Conservation (phyloP, 2,113 vertebrate genomes). For the Corynorhinus townsendii region DNA sequence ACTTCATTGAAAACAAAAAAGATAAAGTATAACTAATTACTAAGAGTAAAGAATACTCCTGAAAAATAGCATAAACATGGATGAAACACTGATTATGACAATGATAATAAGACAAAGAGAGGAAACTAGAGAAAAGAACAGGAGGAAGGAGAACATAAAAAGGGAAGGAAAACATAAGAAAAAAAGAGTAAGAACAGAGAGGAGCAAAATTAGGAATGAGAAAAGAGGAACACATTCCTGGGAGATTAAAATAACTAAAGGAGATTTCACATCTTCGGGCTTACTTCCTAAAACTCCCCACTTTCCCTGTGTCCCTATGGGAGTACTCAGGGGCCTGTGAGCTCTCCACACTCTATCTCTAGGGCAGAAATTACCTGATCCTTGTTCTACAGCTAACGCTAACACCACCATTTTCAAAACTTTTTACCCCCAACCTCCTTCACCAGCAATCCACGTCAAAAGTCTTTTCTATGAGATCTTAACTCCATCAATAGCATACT, state of each 20-base stretch:
- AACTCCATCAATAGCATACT: background rate
- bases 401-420: background rate
- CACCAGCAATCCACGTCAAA: background rate
- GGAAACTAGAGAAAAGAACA: background rate
- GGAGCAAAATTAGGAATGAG: background rate
- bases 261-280: background rate
- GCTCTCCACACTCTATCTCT: background rate
- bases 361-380: background rate
- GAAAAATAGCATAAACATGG: background rate
- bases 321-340: background rate
- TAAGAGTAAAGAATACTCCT: background rate
- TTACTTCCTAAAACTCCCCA: background rate
- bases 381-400: background rate
- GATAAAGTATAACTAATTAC: background rate
- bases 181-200: background rate
- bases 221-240: background rate
- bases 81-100: background rate
- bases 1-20: background rate
- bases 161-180: background rate
- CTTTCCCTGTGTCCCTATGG: background rate
- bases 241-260: background rate
- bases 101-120: background rate
- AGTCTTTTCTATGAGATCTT: background rate
- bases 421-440: background rate
- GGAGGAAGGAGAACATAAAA: background rate